Evolutionary conservation across 2,888 invertebrate genomes (phyloP), one percentile per base, ranked within the genome.

Genomic region (Limenitis camilla): DNA sequence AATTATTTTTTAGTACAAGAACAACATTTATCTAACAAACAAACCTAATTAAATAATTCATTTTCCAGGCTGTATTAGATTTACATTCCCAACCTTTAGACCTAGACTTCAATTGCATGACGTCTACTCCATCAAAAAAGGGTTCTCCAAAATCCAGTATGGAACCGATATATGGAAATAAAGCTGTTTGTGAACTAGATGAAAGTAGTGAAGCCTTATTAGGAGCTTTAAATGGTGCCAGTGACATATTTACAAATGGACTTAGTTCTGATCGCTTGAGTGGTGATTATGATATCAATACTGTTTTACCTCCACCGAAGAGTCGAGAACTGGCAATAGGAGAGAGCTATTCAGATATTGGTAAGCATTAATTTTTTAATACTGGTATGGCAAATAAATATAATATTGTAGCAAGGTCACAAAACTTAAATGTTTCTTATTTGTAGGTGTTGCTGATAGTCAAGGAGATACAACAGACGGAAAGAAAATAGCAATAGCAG

Each of bases 401-500:
- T n/a, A n/a, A n/a, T n/a, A 43, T 41, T 8, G 29, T 31, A 43
- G 28, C 8, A n/a, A 5, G 9, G 0, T 10, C 1, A 32, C 44
- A 6, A 10, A 8, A 28, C 10, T n/a, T 2, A 19, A 19, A 19
- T 3, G 19, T 19, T 19, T 33, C 45, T 40, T 52, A 31, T 50
- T 50, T 47, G 36, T 66, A 88, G 88, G 87, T 60, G 86, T 89
- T 30, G 89, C 88, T 0, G 91, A 91, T 62, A 91, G 90, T 62
- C 83, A 90, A 66, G 89, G 90, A 27, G 91, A 92, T 65, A 91
- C 93, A 49, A 92, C 92, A 0, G 95, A 96, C 64, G 95, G 97
- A 48, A 96, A 96, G 81, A 90, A 94, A 69, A 94, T 97, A 60
- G 92, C 94, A 38, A 94, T 97, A 56, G 93, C 95, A 4, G 96